phyloP scores from a whole-genome alignment of 2,797 vertebrate species.

The Thunnus albacares region DNA sequence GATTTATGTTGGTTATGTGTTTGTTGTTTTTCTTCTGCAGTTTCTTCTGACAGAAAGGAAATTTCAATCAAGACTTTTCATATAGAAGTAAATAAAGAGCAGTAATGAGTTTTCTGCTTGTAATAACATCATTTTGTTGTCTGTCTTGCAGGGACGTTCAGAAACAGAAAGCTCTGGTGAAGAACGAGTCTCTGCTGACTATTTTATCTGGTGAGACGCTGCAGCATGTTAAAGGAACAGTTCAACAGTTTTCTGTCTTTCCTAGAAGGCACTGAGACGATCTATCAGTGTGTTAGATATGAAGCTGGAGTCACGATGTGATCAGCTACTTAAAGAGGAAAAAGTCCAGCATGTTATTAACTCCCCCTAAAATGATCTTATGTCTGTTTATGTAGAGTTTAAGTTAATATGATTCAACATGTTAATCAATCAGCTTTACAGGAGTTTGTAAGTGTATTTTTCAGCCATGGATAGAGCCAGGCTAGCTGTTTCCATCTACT shows the following conservation, averaged over 20 bases:
- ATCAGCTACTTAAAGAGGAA: background rate
- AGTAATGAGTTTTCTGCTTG: background rate
- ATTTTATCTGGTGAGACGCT: constrained; percentile 91
- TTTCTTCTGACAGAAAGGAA: no score
- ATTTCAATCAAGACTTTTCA: no score
- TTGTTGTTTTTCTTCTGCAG: no score
- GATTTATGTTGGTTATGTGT: no score
- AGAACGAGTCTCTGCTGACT: constrained; percentile 93
- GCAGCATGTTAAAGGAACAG: background rate
- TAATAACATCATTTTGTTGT: background rate
- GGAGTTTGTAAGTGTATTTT: background rate
- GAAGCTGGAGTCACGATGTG: background rate
- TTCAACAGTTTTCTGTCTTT: no score
- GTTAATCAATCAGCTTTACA: background rate
- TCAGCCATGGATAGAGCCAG: no score
- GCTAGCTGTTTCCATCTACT: no score
- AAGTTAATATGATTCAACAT: background rate
- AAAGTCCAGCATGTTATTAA: background rate
- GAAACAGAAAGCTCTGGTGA: constrained; percentile 92
- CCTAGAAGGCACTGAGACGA: no score
- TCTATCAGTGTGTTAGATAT: no score
- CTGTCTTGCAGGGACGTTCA: constrained; percentile 91
- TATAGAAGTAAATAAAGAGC: no score
- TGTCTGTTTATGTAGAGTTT: background rate
- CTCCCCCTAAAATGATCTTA: no score